Evolutionary conservation across 2,888 invertebrate genomes (phyloP).

Genomic region (Drosophila birchii): DNA sequence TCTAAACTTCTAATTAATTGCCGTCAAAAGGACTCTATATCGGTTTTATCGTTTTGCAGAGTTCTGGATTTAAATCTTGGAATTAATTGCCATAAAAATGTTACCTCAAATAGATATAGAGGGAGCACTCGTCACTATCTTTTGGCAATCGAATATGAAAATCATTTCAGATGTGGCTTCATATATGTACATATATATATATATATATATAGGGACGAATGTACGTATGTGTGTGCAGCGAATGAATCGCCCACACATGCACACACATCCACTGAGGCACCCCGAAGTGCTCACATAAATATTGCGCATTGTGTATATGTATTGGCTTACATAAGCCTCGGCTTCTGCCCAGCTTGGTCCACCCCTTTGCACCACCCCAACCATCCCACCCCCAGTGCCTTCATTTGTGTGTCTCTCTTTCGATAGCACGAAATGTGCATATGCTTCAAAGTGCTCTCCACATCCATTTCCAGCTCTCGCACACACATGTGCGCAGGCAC

Average conservation of each 20-base stretch:
- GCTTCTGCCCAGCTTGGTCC: conserved; percentile 61
- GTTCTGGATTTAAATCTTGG: neutral
- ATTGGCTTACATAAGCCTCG: conserved; percentile 80
- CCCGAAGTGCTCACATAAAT: conserved; percentile 42
- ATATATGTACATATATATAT: conserved; percentile 1
- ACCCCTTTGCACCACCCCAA: conserved; percentile 51
- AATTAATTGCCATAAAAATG: conserved; percentile 44
- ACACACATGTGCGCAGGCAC: conserved; percentile 42
- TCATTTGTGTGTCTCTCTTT: conserved; percentile 53
- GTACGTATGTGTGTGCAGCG: conserved; percentile 9
- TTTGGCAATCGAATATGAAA: conserved; percentile 70
- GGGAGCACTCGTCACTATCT: conserved; percentile 13
- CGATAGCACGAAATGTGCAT: conserved; percentile 81
- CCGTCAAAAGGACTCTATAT: neutral
- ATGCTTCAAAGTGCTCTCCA: conserved; percentile 73
- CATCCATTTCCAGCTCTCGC: conserved; percentile 50
- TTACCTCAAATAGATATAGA: neutral
- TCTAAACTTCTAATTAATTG: neutral
- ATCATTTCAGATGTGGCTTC: conserved; percentile 54
- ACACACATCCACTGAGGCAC: conserved; percentile 12
- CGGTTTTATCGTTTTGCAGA: neutral
- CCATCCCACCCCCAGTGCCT: conserved; percentile 28
- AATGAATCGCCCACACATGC: conserved; percentile 44
- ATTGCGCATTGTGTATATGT: conserved; percentile 74
- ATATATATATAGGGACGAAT: neutral